Conservation (phyloP, 2,113 vertebrate genomes). For the Acanthochromis polyacanthus region DNA sequence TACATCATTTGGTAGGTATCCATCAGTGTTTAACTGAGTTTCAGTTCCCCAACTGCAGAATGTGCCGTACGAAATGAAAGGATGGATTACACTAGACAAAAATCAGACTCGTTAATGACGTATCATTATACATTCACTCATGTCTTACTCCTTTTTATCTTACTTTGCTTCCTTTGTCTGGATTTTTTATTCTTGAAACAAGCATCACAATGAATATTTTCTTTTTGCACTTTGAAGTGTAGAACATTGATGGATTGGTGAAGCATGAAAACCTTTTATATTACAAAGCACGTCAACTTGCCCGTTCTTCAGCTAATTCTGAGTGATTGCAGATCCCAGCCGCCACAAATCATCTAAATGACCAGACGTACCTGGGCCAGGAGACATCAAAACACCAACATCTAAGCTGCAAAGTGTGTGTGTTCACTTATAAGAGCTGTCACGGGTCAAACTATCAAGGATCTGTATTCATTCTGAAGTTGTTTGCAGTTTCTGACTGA, state of each 20-base stretch:
- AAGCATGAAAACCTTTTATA: neutral
- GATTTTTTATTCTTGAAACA: neutral
- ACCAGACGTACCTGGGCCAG: neutral
- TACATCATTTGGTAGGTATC: conserved; percentile 45
- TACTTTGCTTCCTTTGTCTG: neutral
- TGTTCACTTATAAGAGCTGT: neutral
- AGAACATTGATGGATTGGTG: neutral
- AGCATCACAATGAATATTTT: neutral
- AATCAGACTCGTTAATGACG: conserved; percentile 32
- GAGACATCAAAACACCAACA: neutral
- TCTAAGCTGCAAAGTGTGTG: neutral
- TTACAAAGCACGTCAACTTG: neutral
- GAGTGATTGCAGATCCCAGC: neutral
- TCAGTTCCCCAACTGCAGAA: conserved; percentile 17
- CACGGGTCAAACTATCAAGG: neutral
- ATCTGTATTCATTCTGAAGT: neutral
- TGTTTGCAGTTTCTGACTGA: neutral
- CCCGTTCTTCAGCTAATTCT: neutral
- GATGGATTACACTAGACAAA: conserved; percentile 15
- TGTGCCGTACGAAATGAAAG: conserved; percentile 15
- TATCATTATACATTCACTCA: conserved; percentile 5
- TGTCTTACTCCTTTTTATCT: neutral
- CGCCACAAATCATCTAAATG: neutral
- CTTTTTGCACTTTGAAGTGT: neutral
- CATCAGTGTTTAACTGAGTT: conserved; percentile 47